Percentiles rank a stretch among this genome's conserved stretches.
These are phyloP conservation scores for Acipenser ruthenus DNA, from an alignment of 2,797 vertebrate genomes.

Conservation along the genomic window DNA sequence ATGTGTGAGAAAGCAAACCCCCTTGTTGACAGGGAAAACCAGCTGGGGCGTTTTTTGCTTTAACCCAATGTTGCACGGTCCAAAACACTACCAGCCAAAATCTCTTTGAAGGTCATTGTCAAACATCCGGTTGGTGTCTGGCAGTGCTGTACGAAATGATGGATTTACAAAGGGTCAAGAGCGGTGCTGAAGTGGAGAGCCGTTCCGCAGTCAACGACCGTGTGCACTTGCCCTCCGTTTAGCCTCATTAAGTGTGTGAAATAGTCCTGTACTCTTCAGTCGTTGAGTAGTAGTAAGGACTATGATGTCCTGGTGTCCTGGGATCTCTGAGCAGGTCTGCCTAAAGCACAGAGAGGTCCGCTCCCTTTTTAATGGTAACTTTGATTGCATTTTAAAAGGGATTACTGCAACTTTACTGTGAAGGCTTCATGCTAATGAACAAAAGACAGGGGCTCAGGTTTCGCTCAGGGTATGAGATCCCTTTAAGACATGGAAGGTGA, in stretches of 20 bases:
- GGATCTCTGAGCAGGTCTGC: neutral
- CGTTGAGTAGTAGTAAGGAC: slow-evolving; percentile 17
- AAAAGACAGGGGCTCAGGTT: slow-evolving; percentile 23
- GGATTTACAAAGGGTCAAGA: slow-evolving; percentile 12
- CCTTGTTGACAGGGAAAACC: slow-evolving; percentile 11
- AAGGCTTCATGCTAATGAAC: slow-evolving; percentile 20
- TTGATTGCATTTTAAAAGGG: slow-evolving; percentile 5
- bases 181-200: neutral
- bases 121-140: neutral
- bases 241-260: slow-evolving; percentile 24
- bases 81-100: too few relatives aligned
- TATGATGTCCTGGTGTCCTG: slow-evolving; percentile 16
- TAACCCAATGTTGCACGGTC: neutral
- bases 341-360: neutral
- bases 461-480: slow-evolving; percentile 21
- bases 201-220: slow-evolving; percentile 9
- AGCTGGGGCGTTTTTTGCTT: slow-evolving; percentile 2
- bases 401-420: slow-evolving; percentile 13
- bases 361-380: slow-evolving; percentile 16
- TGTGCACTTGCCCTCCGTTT: slow-evolving; percentile 17
- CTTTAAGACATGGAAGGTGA: slow-evolving; percentile 20
- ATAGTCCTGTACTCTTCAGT: slow-evolving; percentile 14
- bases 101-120: too few relatives aligned
- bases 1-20: neutral
- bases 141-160: slow-evolving; percentile 10